Evolutionary conservation across 1,140 invertebrate species (phyloP).

Genomic region (Panagrolaimus sp.): DNA sequence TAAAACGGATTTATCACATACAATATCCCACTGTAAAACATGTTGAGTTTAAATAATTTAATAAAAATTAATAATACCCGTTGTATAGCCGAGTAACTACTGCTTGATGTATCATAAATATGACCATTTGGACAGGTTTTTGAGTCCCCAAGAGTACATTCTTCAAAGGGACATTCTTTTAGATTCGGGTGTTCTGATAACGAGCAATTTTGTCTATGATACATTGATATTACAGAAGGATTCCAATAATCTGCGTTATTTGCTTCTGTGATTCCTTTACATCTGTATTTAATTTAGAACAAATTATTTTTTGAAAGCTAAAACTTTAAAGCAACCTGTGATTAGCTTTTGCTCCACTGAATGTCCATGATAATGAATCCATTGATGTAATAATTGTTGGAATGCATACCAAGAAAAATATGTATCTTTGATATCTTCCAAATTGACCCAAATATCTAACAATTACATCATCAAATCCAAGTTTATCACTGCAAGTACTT

Average conservation of each 20-base stretch:
- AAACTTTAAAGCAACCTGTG: neutral
- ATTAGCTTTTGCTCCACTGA: neutral
- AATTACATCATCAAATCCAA: conserved; percentile 2
- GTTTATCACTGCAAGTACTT: too few relatives aligned
- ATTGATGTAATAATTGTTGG: conserved; percentile 6
- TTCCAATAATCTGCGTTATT: neutral
- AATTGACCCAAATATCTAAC: conserved; percentile 6
- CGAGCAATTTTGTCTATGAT: neutral
- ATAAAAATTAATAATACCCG: neutral
- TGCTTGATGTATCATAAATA: conserved; percentile 1
- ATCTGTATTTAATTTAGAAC: neutral
- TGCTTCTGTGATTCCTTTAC: neutral
- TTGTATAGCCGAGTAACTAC: neutral
- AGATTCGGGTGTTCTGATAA: neutral
- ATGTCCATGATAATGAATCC: conserved; percentile 16
- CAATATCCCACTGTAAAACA: conserved; percentile 57
- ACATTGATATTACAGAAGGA: neutral
- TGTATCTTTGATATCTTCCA: conserved; percentile 12
- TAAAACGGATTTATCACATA: conserved; percentile 47
- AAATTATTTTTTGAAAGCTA: neutral
- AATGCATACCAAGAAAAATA: neutral
- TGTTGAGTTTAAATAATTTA: neutral
- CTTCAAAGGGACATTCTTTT: neutral
- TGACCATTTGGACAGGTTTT: neutral
- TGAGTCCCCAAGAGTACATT: neutral